Base-by-base conservation (phyloP, 1,140 invertebrate species). In the Stegodyphus mimosarum region DNA sequence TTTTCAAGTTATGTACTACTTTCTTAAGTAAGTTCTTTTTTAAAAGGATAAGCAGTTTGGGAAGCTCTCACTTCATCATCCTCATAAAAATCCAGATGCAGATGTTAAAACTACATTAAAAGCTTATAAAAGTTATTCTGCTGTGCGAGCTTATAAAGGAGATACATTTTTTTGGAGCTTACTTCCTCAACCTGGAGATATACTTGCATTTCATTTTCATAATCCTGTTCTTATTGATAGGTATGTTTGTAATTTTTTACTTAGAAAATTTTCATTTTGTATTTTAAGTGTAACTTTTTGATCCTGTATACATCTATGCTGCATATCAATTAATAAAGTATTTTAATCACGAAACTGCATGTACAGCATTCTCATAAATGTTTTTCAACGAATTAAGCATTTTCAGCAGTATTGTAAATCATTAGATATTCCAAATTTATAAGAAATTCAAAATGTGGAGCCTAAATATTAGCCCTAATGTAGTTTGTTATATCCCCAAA, bases 91-190 rank as follows among this genome's bases (percentile, higher is more conserved):
- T 73, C 94, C 95, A 11, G 53, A 78, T 17, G 95, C 96, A 1
- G 90, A 91, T 70, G 92, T 97, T 0, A 92, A 93, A 48, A 95
- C 95, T 15, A 93, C 93, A 80, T 95, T 99, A 71, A 95, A 95
- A 88, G 93, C 94, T 7, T 98, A 98, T 90, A 95, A 96, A 88
- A 94, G 95, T 70, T 96, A 95, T 89, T 94, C 94, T 0, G 89
- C 98, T 6, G 92, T 94, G 79, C 94, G 94, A 88, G 97, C 96
- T 10, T 99, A 99, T 89, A 92, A 93, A 66, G 97, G 98, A 0
- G 94, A 96, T 88, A 94, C 94, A 0, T 98, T 96, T 89, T 99
- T 98, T 90, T 99, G 98, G 98, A 96, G 96, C 15, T 90, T 96
- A 13, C 92, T 95, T 18, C 97, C 97, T 0, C 94, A 95, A 88